Base-by-base conservation (phyloP, 2,113 vertebrate genomes). In the Lonchura striata region DNA sequence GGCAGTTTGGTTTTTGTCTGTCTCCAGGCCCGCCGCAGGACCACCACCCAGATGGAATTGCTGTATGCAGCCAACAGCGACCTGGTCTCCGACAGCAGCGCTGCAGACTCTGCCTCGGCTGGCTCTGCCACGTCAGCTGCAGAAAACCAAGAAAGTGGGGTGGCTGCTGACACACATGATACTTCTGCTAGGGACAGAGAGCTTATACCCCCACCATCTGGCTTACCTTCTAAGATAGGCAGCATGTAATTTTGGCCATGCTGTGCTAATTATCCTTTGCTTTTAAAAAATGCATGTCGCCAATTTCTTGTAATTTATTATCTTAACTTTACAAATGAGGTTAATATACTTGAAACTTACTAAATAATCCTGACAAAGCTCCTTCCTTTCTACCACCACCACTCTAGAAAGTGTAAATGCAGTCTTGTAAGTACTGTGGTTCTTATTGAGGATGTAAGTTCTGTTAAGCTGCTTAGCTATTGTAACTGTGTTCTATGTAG, bases 11-110 rank as follows among this genome's bases (percentile, higher is more conserved):
- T 74, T 81, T 64, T 25, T 12, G 1, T 85, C 60, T 96, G 88
- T 66, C 69, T 78, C 23, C 96, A 99, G 99, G 99, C 99, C 39
- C 98, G 99, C 35, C 98, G 99, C 92, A 98, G 99, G 89, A 99
- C 99, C 89, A 98, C 99, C 82, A 99, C 99, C 11, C 99, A 99
- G 97, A 99, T 99, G 99, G 99, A 99, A 85, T 85, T 99, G 95
- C 98, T 99, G 24, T 99, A 99, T 41, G 99, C 99, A 75, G 98
- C 98, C 97, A 99, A 96, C 88, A 98, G 98, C 10, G 99, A 99
- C 87, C 97, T 96, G 82, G 97, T 95, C 59, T 97, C 97, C 47
- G 99, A 99, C 49, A 86, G 94, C 28, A 97, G 97, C 56, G 76
- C 98, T 46, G 98, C 98, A 94, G 99, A 98, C 90, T 77, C 94